Base-by-base conservation (phyloP, 2,113 vertebrate genomes). In the Circaetus gallicus region DNA sequence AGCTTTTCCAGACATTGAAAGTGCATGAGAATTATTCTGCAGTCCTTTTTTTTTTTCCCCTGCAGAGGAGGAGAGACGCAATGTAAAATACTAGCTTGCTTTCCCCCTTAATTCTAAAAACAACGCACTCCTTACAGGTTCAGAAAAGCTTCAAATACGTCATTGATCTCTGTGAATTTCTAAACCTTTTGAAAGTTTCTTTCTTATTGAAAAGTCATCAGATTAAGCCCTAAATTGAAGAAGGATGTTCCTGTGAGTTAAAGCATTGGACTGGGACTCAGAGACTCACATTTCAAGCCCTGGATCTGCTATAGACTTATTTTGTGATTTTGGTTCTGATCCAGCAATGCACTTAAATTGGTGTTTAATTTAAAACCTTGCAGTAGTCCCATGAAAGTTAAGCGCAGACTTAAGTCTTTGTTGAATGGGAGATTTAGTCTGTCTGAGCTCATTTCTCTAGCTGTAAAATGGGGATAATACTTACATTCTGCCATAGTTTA, bases 301-400 rank as follows among this genome's bases (percentile, higher is more conserved):
- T 93, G 79, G 49, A 87, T 88, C 62, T 73, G 47, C 49, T 82
- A 7, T 24, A 85, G 70, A 82, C 74, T 85, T 85, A 82, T 40
- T 94, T 89, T 85, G 81, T 90, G 73, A 95, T 93, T 93, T 87
- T 96, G 74, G 74, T 95, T 91, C 56, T 47, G 74, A 86, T 89
- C 89, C 91, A 97, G 83, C 70, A 87, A 91, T 76, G 77, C 89
- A 93, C 92, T 91, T 95, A 96, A 71, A 86, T 40, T 3, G 6
- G 61, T 87, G 61, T 83, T 96, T 94, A 94, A 96, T 94, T 95
- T 90, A 92, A 96, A 95, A 90, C 59, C 36, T 65, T 81, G 59
- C 50, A 95, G 63, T 53, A 49, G 83, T 89, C 80, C 61, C 52
- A 53, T 69, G 73, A 79, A 95, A 93, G 72, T 76, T 91, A 94